A percentile compares a stretch with the other conserved stretches of the same genome.
Conservation (phyloP, 2,888 invertebrate species). For the Cheilosia grossa region DNA sequence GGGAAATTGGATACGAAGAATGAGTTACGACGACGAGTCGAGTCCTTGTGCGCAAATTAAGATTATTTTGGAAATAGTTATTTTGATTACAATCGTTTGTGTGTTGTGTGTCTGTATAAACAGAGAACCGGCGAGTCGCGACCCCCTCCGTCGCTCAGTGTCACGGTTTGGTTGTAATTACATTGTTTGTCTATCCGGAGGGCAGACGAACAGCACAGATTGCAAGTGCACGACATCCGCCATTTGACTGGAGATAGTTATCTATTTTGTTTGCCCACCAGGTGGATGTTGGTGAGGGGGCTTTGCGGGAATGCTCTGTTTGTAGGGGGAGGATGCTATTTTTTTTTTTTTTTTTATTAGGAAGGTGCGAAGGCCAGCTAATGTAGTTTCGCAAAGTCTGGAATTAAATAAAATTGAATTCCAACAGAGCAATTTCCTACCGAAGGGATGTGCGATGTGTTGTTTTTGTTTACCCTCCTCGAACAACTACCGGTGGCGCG, state of each 20-base stretch:
- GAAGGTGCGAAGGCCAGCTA: constrained; percentile 56
- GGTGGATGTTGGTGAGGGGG: constrained; percentile 2
- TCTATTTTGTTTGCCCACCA: constrained; percentile 46
- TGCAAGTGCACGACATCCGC: constrained; percentile 51
- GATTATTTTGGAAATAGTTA: constrained; percentile 68
- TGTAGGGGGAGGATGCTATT: neutral
- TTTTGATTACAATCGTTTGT: constrained; percentile 58
- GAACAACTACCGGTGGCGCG: constrained; percentile 31
- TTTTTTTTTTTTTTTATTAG: neutral
- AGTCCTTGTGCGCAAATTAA: constrained; percentile 66
- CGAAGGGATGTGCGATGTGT: constrained; percentile 10
- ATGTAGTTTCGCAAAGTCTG: constrained; percentile 54
- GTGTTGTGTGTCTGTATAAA: neutral
- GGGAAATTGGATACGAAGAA: constrained; percentile 4
- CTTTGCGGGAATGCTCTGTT: neutral
- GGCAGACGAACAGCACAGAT: constrained; percentile 17
- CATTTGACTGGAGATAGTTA: constrained; percentile 42
- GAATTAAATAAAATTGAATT: constrained; percentile 75
- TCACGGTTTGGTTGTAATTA: constrained; percentile 61
- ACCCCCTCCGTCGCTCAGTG: constrained; percentile 29
- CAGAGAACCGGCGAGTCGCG: neutral
- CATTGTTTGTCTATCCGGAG: constrained; percentile 60
- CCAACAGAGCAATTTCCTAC: constrained; percentile 69
- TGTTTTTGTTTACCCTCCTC: constrained; percentile 34
- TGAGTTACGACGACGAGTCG: constrained; percentile 18